Percentiles rank a stretch among this genome's conserved stretches.
Conservation (phyloP, 2,797 vertebrate species). For the Poeciliopsis gracilis region DNA sequence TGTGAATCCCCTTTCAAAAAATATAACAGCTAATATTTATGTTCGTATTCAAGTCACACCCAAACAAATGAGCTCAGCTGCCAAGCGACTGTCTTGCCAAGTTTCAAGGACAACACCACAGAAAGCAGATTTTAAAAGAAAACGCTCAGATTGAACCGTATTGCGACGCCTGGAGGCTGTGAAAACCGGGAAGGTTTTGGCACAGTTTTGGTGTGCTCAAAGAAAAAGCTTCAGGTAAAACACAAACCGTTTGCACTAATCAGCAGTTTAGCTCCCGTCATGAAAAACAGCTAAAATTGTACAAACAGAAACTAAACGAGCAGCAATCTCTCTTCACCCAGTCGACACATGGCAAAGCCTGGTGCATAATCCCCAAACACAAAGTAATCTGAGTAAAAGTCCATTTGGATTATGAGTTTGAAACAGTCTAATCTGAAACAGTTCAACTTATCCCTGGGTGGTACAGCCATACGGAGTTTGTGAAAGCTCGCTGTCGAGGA, state of each 20-base stretch:
- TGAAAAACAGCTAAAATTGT: slow-evolving; percentile 6
- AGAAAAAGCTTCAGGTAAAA: slow-evolving; percentile 6
- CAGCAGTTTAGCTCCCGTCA: neutral
- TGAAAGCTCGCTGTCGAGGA: neutral
- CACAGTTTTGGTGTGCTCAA: slow-evolving; percentile 24
- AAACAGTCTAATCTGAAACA: slow-evolving; percentile 64
- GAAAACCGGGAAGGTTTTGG: slow-evolving; percentile 15
- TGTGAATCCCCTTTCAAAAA: slow-evolving; percentile 22
- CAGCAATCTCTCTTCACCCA: slow-evolving; percentile 30
- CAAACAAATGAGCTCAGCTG: slow-evolving; percentile 42
- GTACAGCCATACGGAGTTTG: slow-evolving; percentile 9
- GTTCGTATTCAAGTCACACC: slow-evolving; percentile 46
- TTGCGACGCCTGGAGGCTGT: slow-evolving; percentile 20
- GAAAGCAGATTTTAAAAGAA: slow-evolving; percentile 23
- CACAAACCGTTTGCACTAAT: neutral
- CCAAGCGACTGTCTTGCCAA: slow-evolving; percentile 46
- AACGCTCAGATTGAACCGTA: slow-evolving; percentile 14
- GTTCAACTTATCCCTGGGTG: slow-evolving; percentile 49
- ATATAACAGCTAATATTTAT: slow-evolving; percentile 21
- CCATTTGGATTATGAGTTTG: slow-evolving; percentile 74
- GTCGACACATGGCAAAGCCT: slow-evolving; percentile 49
- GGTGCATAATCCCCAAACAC: slow-evolving; percentile 59
- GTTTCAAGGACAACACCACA: slow-evolving; percentile 46
- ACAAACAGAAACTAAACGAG: slow-evolving; percentile 21
- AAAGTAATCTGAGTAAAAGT: slow-evolving; percentile 71